Evolutionary conservation across 2,797 vertebrate genomes (phyloP).

Genomic region (Valencia hispanica): DNA sequence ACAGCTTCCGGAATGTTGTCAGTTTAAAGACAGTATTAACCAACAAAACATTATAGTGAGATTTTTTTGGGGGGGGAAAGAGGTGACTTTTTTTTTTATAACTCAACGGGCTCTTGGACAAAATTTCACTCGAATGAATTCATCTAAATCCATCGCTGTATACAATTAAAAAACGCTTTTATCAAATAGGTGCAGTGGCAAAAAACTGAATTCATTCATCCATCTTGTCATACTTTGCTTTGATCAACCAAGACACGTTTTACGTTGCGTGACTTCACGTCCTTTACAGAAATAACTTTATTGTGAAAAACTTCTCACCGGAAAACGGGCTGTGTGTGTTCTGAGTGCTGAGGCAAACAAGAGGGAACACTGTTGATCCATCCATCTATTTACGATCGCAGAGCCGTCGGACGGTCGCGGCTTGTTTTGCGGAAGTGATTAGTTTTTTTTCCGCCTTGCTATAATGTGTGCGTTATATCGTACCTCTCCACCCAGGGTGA

Average conservation of each 20-base stretch:
- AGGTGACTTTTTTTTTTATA: neutral
- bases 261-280: neutral
- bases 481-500: slow-evolving; percentile 16
- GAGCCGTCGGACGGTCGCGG: slow-evolving; percentile 49
- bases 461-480: slow-evolving; percentile 52
- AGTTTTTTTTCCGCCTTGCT: slow-evolving; percentile 56
- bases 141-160: neutral
- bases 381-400: slow-evolving; percentile 25
- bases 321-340: slow-evolving; percentile 25
- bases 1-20: neutral
- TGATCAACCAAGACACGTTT: too few species aligned
- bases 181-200: neutral
- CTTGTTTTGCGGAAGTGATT: slow-evolving; percentile 67
- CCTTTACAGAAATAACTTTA: slow-evolving; percentile 26
- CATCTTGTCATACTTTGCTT: too few species aligned
- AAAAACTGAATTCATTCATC: too few species aligned
- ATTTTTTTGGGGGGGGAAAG: neutral
- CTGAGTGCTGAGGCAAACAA: slow-evolving; percentile 37
- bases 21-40: neutral
- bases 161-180: neutral
- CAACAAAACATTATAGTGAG: neutral
- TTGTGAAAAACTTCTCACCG: slow-evolving; percentile 54
- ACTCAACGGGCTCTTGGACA: neutral
- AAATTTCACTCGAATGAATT: neutral
- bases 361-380: slow-evolving; percentile 24